Evolutionary conservation across 2,113 vertebrate species (phyloP), one percentile per base, ranked within the genome.

Genomic region (Zosterops borbonicus): DNA sequence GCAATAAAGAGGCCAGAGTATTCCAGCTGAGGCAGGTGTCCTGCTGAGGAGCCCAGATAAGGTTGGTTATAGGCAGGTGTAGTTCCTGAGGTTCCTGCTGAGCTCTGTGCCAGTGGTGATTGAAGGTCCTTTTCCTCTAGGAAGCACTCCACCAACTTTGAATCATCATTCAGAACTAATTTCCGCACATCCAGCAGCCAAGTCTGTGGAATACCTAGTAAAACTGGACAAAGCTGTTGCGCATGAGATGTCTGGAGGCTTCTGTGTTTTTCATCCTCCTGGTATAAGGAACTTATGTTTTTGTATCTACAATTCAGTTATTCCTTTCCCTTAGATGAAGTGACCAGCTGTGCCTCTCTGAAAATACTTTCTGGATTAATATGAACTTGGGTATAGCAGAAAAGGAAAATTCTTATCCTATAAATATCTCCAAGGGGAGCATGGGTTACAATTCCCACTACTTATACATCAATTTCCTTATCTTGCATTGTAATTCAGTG

Each of bases 51-150:
- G 18, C 9, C 9, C 60, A 52, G 52, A 42, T 6, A 70, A 21
- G 46, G 12, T 0, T 50, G 14, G 7, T 46, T 56, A 27, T 9
- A 58, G 42, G 11, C 31, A 71, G 25, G 5, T 62, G 31, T 37
- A 22, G 73, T 56, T 95, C 49, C 25, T 0, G 0, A 85, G 23
- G 12, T 4, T 88, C 55, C 46, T 76, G 5, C 12, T 74, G 55
- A 69, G 37, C 50, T 44, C 67, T 41, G 25, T 9, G 2, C 2
- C 23, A 67, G 10, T 2, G 6, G 20, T 50, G n/a, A 63, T 0
- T 75, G 82, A 74, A 33, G 7, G 10, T 18, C 19, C 42, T 77
- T 83, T 67, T 60, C 15, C 31, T 35, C 15, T 70, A 50, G n/a
- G 25, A 83, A 60, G 4, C 4, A 42, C 42, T 76, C 14, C n/a